Percentiles rank a stretch among this genome's conserved stretches.
Evolutionary conservation across 2,797 vertebrate species (phyloP).

Genomic region (Malurus leucopterus): DNA sequence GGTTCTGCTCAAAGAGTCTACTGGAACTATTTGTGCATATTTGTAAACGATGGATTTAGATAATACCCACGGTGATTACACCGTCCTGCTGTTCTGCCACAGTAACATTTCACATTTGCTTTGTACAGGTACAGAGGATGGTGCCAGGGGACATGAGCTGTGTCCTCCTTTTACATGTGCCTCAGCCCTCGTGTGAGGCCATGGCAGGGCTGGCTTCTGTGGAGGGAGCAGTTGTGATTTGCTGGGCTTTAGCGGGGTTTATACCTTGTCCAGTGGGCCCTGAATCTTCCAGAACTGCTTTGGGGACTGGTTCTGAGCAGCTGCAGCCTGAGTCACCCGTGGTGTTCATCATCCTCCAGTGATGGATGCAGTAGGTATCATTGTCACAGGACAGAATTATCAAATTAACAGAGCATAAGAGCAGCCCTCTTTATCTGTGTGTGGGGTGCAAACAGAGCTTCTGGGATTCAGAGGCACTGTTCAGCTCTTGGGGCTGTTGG

Average conservation of each 20-base stretch:
- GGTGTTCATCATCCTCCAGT: not conserved
- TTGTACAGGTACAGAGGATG: not conserved
- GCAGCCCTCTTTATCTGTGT: not conserved
- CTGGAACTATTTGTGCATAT: not conserved
- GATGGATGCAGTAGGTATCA: not conserved
- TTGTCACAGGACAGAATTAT: not conserved
- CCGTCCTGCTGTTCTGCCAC: not conserved
- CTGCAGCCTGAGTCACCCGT: not conserved
- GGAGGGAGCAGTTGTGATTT: not conserved
- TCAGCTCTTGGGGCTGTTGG: not conserved
- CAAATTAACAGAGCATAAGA: not conserved
- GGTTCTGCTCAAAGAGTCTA: not conserved
- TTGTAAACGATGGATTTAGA: not conserved
- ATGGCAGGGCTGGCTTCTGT: not conserved
- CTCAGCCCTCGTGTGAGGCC: not conserved
- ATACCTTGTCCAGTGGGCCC: accelerated
- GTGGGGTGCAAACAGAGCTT: not conserved
- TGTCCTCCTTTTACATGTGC: not conserved
- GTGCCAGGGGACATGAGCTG: not conserved
- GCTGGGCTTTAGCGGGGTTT: not conserved
- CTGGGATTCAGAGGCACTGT: not conserved
- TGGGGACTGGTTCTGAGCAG: not conserved
- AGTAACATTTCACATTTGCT: not conserved
- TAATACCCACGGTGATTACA: not conserved
- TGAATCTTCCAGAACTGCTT: not conserved